These are phyloP conservation scores for Baryphthengus martii DNA, from an alignment of 2,113 vertebrate species.

Conservation along the genomic window DNA sequence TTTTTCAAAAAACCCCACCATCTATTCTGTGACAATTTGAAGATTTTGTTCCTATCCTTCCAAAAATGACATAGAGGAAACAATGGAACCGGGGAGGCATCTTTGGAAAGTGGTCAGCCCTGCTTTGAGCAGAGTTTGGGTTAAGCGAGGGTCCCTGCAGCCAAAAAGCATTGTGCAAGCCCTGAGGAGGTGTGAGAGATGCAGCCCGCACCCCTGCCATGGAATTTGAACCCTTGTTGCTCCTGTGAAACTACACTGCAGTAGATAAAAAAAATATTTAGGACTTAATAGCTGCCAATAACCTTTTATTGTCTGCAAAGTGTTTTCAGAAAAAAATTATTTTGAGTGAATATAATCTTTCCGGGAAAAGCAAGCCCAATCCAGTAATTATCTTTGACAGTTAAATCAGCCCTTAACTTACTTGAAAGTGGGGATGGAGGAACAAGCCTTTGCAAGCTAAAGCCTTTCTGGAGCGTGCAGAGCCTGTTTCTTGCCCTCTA, in stretches of 20 bases:
- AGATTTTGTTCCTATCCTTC: neutral
- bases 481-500: neutral
- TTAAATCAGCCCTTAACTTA: conserved; percentile 13
- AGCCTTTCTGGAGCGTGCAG: neutral
- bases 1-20: neutral
- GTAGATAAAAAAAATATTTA: neutral
- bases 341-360: neutral
- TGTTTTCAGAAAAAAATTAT: conserved; percentile 9
- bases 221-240: neutral
- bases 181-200: fast-evolving
- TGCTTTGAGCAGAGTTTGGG: neutral
- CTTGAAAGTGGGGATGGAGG: neutral
- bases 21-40: neutral
- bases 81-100: neutral
- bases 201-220: fast-evolving
- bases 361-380: neutral
- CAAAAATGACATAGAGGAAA: neutral
- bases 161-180: fast-evolving
- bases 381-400: conserved; percentile 4
- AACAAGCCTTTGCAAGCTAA: conserved; percentile 56
- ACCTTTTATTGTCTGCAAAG: conserved; percentile 6
- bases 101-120: fast-evolving
- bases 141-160: neutral
- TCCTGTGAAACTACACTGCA: neutral
- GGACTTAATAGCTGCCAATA: conserved; percentile 16